Conservation (phyloP, 2,797 vertebrate genomes). For the Clarias laeviceps region DNA sequence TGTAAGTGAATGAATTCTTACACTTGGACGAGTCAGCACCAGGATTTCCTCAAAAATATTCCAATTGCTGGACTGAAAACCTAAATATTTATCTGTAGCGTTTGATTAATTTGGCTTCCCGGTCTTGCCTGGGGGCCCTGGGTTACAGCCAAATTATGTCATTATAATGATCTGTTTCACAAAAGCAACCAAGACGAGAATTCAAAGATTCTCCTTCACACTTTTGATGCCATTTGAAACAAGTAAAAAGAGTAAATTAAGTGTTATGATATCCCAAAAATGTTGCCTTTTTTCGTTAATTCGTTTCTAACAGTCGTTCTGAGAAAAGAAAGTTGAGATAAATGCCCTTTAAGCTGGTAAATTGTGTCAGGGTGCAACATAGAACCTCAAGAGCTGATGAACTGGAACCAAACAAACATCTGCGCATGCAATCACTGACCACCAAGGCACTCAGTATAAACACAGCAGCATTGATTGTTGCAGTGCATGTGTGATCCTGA, state of each 20-base stretch:
- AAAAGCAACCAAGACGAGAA: not conserved
- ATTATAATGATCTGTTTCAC: not conserved
- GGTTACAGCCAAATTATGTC: not conserved
- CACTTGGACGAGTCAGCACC: not conserved
- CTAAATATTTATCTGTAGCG: not conserved
- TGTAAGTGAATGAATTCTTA: not conserved
- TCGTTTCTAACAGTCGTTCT: conserved; percentile 1
- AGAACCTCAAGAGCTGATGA: conserved; percentile 48
- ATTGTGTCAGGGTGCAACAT: conserved; percentile 59
- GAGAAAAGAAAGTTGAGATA: not conserved
- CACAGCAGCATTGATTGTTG: conserved; percentile 40
- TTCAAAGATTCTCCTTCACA: not conserved
- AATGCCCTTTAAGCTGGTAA: conserved; percentile 34
- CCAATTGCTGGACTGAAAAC: not conserved
- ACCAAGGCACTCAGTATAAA: conserved; percentile 48
- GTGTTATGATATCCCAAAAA: not conserved
- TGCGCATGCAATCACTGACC: conserved; percentile 67
- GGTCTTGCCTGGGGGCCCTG: not conserved
- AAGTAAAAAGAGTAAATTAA: not conserved
- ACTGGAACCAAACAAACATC: conserved; percentile 70
- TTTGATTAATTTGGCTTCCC: not conserved
- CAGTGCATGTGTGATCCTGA: conserved; percentile 13
- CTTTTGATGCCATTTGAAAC: not conserved
- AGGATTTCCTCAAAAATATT: not conserved
- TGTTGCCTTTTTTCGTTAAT: not conserved